phyloP scores from a whole-genome alignment of 2,797 vertebrate species.

The Hippocampus kuda region DNA sequence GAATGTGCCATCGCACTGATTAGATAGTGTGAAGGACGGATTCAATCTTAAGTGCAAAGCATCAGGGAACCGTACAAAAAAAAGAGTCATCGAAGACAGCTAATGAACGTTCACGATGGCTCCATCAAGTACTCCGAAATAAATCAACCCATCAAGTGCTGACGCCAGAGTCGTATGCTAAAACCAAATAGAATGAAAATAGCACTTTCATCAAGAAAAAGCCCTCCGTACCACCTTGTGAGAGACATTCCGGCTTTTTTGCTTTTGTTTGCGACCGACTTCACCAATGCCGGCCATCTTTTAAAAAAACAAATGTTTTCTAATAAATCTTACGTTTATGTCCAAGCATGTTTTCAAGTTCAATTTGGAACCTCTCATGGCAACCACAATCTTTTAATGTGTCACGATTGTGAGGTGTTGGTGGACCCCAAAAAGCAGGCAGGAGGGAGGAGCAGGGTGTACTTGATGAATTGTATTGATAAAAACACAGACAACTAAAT shows the following conservation, averaged over 20 bases:
- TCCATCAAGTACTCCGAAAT: not conserved
- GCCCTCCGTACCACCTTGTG: not conserved
- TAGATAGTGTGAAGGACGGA: not conserved
- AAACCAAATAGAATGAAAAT: not conserved
- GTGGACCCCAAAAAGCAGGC: too few species aligned
- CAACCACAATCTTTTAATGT: too few species aligned
- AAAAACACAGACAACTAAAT: too few species aligned
- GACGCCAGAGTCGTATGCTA: not conserved
- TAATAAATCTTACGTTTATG: not conserved
- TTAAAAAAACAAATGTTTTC: not conserved
- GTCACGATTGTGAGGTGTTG: too few species aligned
- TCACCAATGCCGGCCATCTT: not conserved
- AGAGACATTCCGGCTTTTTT: not conserved
- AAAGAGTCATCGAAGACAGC: not conserved
- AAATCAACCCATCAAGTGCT: not conserved
- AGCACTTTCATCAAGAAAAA: not conserved
- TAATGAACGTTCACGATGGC: not conserved
- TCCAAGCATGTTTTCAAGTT: too few species aligned
- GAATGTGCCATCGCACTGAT: not conserved
- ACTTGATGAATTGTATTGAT: too few species aligned
- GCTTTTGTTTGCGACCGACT: not conserved
- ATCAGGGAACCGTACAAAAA: slow-evolving; percentile 1
- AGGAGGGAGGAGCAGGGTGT: too few species aligned
- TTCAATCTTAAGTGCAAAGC: not conserved
- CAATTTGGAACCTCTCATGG: too few species aligned